These are phyloP conservation scores for Eupithecia vulgata DNA, from an alignment of 2,888 invertebrate species.

Conservation along the genomic window DNA sequence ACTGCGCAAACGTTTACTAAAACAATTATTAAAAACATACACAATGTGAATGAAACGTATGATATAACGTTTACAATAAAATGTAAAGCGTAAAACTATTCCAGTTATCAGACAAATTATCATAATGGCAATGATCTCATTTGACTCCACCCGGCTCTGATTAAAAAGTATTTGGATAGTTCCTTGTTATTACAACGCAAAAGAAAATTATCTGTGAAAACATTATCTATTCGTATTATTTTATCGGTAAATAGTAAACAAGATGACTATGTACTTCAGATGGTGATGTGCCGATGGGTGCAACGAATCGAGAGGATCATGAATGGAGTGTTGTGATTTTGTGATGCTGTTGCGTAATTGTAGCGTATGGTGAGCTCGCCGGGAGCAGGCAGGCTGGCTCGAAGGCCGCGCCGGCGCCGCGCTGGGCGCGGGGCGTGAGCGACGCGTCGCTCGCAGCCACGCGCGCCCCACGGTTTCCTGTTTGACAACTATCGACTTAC, in stretches of 20 bases:
- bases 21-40: conserved; percentile 37
- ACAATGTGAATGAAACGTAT: conserved; percentile 51
- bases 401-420: conserved; percentile 58
- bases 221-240: conserved; percentile 57
- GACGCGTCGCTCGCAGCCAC: conserved; percentile 64
- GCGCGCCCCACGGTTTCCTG: conserved; percentile 81
- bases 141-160: conserved; percentile 66
- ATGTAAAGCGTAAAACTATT: conserved; percentile 52
- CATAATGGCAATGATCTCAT: conserved; percentile 75
- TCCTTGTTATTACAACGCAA: conserved; percentile 71
- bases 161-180: conserved; percentile 67
- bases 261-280: conserved; percentile 35
- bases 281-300: not conserved
- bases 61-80: conserved; percentile 47
- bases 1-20: conserved; percentile 30
- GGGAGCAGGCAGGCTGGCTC: conserved; percentile 25
- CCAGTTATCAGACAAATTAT: conserved; percentile 64
- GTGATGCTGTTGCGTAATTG: conserved; percentile 71
- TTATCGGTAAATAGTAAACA: conserved; percentile 50
- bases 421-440: conserved; percentile 64
- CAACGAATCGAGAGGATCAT: conserved; percentile 63
- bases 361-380: conserved; percentile 51
- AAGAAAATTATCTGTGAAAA: conserved; percentile 72
- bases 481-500: conserved; percentile 83
- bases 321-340: conserved; percentile 74